phyloP scores from a whole-genome alignment of 2,113 vertebrate genomes.

The Platichthys flesus region DNA sequence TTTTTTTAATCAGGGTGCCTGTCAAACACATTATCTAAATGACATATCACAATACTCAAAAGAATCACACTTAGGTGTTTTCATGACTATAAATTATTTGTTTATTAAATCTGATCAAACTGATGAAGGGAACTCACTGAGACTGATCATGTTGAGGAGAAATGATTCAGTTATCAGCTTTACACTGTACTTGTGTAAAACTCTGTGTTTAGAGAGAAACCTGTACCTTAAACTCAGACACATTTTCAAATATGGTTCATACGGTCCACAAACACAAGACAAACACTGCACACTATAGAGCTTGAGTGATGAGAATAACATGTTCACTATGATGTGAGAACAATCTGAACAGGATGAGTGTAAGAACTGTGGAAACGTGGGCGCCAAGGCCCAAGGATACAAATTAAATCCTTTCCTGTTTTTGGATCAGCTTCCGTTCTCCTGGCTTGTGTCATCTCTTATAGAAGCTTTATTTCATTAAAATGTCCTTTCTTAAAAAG shows the following conservation, averaged over 20 bases:
- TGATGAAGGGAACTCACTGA: background rate
- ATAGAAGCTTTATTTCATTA: background rate
- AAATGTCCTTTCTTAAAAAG: too few species aligned
- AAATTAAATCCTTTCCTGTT: background rate
- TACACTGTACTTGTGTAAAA: constrained; percentile 38
- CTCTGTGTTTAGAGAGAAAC: background rate
- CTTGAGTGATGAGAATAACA: background rate
- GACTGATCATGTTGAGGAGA: too few species aligned
- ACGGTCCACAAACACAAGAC: constrained; percentile 26
- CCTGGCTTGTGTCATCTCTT: too few species aligned
- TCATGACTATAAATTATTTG: too few species aligned
- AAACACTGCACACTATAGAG: constrained; percentile 21
- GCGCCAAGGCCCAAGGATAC: background rate
- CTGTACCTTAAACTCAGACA: background rate
- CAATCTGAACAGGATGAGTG: constrained; percentile 1
- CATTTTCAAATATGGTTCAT: background rate
- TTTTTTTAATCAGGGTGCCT: background rate
- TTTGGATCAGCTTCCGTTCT: background rate
- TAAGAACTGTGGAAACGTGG: background rate
- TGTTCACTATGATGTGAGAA: background rate
- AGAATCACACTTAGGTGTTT: too few species aligned
- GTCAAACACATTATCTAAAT: background rate
- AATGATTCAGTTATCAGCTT: background rate
- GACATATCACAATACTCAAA: too few species aligned
- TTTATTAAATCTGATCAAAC: too few species aligned